Percentiles rank a stretch among this genome's conserved stretches.
Conservation (phyloP, 2,888 invertebrate species). For the Bombyx huttoni region DNA sequence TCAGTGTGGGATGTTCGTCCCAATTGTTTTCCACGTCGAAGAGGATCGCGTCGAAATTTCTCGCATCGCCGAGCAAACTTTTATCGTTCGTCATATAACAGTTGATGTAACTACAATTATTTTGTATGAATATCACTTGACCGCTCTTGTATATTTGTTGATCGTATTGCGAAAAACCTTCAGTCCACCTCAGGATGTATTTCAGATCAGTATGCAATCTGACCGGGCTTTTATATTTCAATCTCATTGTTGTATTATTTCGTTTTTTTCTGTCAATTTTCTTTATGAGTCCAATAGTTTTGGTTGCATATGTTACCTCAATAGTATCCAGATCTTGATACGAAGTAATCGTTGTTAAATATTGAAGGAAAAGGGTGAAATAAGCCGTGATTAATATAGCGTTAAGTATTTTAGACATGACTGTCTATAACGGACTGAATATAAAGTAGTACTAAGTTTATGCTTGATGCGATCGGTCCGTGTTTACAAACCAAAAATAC, state of each 20-base stretch:
- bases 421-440: slow-evolving; percentile 7
- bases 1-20: slow-evolving; percentile 26
- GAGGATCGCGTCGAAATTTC: slow-evolving; percentile 59
- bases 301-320: slow-evolving; percentile 29
- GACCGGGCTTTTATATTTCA: slow-evolving; percentile 17
- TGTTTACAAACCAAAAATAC: neutral
- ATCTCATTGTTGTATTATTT: slow-evolving; percentile 15
- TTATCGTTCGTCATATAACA: slow-evolving; percentile 53
- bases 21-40: slow-evolving; percentile 60
- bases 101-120: slow-evolving; percentile 44
- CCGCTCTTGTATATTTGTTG: slow-evolving; percentile 20
- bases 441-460: neutral
- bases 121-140: slow-evolving; percentile 29
- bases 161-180: slow-evolving; percentile 22
- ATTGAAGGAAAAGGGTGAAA: slow-evolving; percentile 23
- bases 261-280: slow-evolving; percentile 17
- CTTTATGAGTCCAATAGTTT: slow-evolving; percentile 14
- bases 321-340: slow-evolving; percentile 17
- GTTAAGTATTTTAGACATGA: slow-evolving; percentile 37
- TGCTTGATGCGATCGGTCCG: neutral
- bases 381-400: slow-evolving; percentile 25
- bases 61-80: slow-evolving; percentile 30
- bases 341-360: slow-evolving; percentile 19
- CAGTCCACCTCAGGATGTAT: slow-evolving; percentile 38
- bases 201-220: slow-evolving; percentile 40